These are phyloP conservation scores for Cheilinus undulatus DNA, from an alignment of 2,113 vertebrate genomes.

Conservation along the genomic window DNA sequence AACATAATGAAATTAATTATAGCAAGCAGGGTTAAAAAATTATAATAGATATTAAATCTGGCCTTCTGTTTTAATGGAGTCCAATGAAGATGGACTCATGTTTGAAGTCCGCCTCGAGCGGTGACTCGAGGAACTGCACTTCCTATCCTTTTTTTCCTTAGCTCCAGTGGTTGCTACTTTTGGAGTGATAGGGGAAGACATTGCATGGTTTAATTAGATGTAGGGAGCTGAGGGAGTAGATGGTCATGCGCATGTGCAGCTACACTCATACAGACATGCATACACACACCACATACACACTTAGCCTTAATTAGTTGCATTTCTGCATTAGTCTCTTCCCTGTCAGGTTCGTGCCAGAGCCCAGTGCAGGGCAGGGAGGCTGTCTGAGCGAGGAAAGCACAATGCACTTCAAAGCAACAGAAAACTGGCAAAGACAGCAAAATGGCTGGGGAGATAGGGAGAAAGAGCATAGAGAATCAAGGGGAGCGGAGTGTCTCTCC, in stretches of 20 bases:
- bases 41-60: no score
- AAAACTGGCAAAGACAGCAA: constrained; percentile 60
- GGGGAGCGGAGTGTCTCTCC: constrained; percentile 27
- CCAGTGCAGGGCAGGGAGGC: constrained; percentile 49
- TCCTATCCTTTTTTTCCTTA: not conserved
- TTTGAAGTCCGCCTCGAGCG: not conserved
- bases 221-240: not conserved
- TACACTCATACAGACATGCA: constrained; percentile 15
- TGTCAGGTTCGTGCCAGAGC: constrained; percentile 27
- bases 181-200: constrained; percentile 3
- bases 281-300: constrained; percentile 25
- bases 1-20: no score
- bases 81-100: not conserved
- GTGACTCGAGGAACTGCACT: not conserved
- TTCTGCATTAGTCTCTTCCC: constrained; percentile 17
- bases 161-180: not conserved
- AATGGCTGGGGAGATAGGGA: constrained; percentile 58
- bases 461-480: constrained; percentile 41
- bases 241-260: not conserved
- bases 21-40: no score
- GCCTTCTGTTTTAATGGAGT: no score
- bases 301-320: constrained; percentile 56
- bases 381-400: constrained; percentile 56
- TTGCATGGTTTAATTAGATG: constrained; percentile 22
- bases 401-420: constrained; percentile 73